Evolutionary conservation across 35 echinoderm and acorn worm species (phyloP), one percentile per base, ranked within the genome.

Genomic region (Heliocidaris erythrogramma): DNA sequence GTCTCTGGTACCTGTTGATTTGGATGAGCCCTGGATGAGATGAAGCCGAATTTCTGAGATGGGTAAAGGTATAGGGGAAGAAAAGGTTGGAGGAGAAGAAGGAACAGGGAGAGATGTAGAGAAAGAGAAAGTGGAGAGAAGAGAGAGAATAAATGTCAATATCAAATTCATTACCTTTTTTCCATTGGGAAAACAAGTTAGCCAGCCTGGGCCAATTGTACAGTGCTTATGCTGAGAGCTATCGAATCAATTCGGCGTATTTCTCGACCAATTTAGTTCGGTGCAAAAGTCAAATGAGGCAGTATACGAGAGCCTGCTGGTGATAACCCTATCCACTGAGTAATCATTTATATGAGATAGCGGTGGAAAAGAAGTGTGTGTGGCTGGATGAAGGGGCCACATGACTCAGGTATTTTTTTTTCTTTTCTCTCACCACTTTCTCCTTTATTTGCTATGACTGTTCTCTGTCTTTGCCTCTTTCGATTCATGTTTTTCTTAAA

Each of bases 241-340:
- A 78, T 78, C 65, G 65, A 78, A 78, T 78, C 65, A 78, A 78
- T 78, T 78, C 65, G 65, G 21, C 65, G 65, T 78, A 78, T 78
- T 27, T 78, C 65, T 78, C 65, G 4, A 78, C 27, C 65, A 78
- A 78, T 78, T 78, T 78, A 8, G 65, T 78, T 21, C 65, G 65
- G 65, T 78, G 65, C 65, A 78, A 78, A 78, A 78, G 21, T 78
- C 65, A 78, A 78, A 21, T 4, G 65, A 78, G 18, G 65, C 27
- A 78, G 65, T 24, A 78, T 21, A 78, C 18, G 65, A 78, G 14
- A 78, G 18, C 65, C 65, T 78, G n/a, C 65, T 78, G 7, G 65
- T 78, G 65, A 78, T 7, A 27, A 78, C 65, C 7, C 65, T 78
- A 78, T 14, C 52, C 7, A 13, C 52, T 56, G 52, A 56, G 52